Evolutionary conservation across 2,113 vertebrate genomes (phyloP), one percentile per base, ranked within the genome.

Genomic region (Corythoichthys haematopterus): DNA sequence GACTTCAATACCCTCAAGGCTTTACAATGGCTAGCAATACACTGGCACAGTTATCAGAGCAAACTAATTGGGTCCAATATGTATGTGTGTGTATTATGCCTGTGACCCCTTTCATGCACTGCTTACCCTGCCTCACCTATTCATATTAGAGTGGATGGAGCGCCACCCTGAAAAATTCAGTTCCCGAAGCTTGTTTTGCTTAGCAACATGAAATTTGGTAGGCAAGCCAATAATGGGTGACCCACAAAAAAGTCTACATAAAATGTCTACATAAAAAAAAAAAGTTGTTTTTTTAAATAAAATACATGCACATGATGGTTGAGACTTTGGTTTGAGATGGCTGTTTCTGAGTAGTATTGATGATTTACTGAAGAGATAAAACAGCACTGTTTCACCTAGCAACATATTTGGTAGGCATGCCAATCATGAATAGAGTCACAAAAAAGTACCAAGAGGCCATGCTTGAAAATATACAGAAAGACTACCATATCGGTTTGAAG

Each of bases 31-130:
- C 68, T 70, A 71, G 67, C 85, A 87, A 78, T 76, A 83, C 84
- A 84, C 79, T 91, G 87, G 86, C 87, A 91, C 87, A 87, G 83
- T 88, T 88, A 88, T 80, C 74, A 81, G 79, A 84, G 76, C 77
- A 68, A 52, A 83, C 77, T 88, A 87, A 90, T 79, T 74, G 64
- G 79, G 70, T 69, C 76, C 76, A 77, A 7, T 9, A 2, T 55
- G 3, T 56, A 28, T 56, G 28, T 56, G 53, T 56, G 9, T 35
- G 53, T 35, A 6, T 56, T 35, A n/a, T 45, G n/a, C 43, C 10
- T 46, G 7, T 46, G 60, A 62, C 60, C 60, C 2, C 40, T 62
- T 62, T 62, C 60, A 46, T 46, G 60, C 40, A 4, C 20, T 33
- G 20, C 43, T 45, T 28, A 12, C 59, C 59, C n/a, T 16, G 59